These are phyloP conservation scores for Leiothrix lutea DNA, from an alignment of 2,113 vertebrate genomes.

Conservation along the genomic window DNA sequence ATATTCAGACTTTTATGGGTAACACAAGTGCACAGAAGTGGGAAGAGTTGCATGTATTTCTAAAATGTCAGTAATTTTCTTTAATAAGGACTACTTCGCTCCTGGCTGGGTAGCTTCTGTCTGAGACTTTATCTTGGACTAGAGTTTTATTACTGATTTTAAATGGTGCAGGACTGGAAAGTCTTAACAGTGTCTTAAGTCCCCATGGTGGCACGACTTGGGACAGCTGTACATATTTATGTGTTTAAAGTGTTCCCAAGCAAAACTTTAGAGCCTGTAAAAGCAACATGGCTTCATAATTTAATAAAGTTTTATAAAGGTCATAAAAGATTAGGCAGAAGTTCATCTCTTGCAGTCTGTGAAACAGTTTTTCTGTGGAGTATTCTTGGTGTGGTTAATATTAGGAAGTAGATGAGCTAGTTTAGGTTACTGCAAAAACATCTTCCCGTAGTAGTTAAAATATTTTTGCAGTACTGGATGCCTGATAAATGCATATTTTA, in stretches of 20 bases:
- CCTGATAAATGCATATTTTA: neutral
- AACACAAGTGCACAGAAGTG: neutral
- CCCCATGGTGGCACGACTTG: neutral
- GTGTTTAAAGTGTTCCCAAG: slow-evolving; percentile 5
- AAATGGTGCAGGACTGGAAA: slow-evolving; percentile 8
- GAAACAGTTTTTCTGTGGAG: neutral
- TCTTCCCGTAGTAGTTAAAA: neutral
- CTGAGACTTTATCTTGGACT: slow-evolving; percentile 47
- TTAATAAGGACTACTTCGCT: neutral
- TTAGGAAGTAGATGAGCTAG: neutral
- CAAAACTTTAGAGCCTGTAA: slow-evolving; percentile 7
- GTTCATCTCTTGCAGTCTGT: neutral
- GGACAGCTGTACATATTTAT: neutral
- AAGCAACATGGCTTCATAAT: slow-evolving; percentile 28
- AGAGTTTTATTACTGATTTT: neutral
- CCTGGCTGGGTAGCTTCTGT: neutral
- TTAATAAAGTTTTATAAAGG: slow-evolving; percentile 51
- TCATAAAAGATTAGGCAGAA: slow-evolving; percentile 34
- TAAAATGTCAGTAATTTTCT: slow-evolving; percentile 1
- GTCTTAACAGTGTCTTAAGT: slow-evolving; percentile 7
- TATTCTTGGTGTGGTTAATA: neutral
- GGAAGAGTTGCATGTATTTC: neutral
- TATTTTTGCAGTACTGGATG: neutral
- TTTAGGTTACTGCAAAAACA: neutral
- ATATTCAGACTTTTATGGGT: neutral